A percentile compares a stretch with the other conserved stretches of the same genome.
These are phyloP conservation scores for Euzetes globulus DNA, from an alignment of 2,888 invertebrate species.

Conservation along the genomic window DNA sequence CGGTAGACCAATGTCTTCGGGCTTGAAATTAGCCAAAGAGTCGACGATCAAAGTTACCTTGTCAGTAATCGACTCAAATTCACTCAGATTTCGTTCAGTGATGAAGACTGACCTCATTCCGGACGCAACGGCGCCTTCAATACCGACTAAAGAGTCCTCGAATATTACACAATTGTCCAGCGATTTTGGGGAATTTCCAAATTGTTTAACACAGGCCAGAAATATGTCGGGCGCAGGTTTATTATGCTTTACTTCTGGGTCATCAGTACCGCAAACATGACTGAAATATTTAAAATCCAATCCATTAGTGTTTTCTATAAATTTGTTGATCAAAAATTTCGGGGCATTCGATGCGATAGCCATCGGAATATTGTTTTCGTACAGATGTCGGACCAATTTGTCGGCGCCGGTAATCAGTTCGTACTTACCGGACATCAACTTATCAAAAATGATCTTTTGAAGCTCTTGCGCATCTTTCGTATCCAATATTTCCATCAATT, in stretches of 20 bases:
- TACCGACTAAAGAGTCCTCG: slow-evolving; percentile 29
- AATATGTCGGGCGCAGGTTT: slow-evolving; percentile 26
- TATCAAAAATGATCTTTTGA: too few species aligned
- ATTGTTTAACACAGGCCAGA: not conserved
- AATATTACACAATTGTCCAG: slow-evolving; percentile 24
- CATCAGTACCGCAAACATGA: slow-evolving; percentile 51
- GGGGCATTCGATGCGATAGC: not conserved
- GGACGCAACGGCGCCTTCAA: slow-evolving; percentile 19
- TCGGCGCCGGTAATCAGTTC: not conserved
- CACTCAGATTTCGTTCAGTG: too few species aligned
- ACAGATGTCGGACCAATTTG: not conserved
- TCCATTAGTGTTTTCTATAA: not conserved
- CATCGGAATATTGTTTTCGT: not conserved
- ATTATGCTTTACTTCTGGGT: not conserved
- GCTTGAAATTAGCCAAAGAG: too few species aligned
- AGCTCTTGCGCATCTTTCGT: too few species aligned
- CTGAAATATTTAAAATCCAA: not conserved
- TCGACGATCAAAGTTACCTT: too few species aligned
- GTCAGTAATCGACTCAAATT: too few species aligned
- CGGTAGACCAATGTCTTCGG: too few species aligned
- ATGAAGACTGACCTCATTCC: slow-evolving; percentile 24
- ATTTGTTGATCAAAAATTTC: not conserved
- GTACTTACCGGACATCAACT: too few species aligned
- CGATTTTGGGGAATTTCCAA: not conserved
- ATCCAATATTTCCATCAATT: too few species aligned